phyloP scores from a whole-genome alignment of 2,113 vertebrate genomes.

The Ceuthmochares aereus region DNA sequence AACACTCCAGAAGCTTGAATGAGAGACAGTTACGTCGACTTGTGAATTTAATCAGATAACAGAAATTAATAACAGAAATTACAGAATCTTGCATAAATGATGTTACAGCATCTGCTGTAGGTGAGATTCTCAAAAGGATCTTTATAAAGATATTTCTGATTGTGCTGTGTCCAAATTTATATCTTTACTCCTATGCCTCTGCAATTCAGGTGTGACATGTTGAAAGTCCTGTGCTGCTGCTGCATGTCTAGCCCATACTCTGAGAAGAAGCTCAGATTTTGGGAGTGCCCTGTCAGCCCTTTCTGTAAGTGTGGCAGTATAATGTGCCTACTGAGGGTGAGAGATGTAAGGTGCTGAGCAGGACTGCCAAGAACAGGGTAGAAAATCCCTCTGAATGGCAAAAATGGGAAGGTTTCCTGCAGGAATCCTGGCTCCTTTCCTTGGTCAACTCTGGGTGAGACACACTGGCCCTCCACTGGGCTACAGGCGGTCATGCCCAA shows the following conservation, averaged over 20 bases:
- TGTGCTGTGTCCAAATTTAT: background rate
- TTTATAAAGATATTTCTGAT: background rate
- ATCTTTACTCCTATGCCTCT: background rate
- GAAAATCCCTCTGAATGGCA: background rate
- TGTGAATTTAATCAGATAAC: background rate
- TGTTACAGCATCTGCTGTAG: background rate
- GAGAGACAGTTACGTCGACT: background rate
- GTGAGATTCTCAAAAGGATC: background rate
- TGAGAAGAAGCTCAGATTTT: fast-evolving
- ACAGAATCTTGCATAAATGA: background rate
- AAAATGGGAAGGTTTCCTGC: background rate
- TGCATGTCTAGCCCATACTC: background rate
- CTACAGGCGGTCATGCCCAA: fast-evolving
- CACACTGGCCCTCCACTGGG: background rate
- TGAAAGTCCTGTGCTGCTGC: background rate
- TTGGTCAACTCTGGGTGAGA: background rate
- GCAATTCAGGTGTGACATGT: background rate
- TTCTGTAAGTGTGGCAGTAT: background rate
- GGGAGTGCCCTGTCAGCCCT: background rate
- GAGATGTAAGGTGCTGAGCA: background rate
- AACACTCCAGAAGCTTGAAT: background rate
- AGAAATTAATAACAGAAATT: background rate
- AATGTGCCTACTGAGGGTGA: fast-evolving
- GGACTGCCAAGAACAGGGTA: background rate
- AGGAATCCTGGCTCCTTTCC: background rate